These are phyloP conservation scores for Thamnophis sirtalis DNA, from an alignment of 2,113 vertebrate genomes.

Conservation along the genomic window DNA sequence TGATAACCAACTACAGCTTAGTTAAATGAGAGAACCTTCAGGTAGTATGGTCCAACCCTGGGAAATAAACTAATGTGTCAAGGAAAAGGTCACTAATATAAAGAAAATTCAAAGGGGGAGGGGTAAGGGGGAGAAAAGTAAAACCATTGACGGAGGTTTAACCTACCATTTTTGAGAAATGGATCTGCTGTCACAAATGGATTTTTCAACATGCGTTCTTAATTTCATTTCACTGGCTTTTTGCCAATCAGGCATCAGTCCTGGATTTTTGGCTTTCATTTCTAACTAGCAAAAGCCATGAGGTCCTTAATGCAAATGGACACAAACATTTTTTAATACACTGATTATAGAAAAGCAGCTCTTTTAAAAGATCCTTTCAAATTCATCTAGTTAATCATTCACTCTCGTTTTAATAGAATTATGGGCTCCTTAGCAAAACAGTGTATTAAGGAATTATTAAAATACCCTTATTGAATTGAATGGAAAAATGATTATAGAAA, in stretches of 20 bases:
- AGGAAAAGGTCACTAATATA: slow-evolving; percentile 6
- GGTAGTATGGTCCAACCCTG: slow-evolving; percentile 53
- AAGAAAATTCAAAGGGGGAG: neutral
- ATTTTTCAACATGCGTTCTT: slow-evolving; percentile 81
- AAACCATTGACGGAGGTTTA: slow-evolving; percentile 69
- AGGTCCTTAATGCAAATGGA: slow-evolving; percentile 76
- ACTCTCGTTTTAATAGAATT: slow-evolving; percentile 47
- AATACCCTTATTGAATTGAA: slow-evolving; percentile 57
- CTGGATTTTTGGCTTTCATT: slow-evolving; percentile 75
- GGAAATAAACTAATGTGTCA: slow-evolving; percentile 45
- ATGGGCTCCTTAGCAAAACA: slow-evolving; percentile 56
- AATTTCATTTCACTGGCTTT: slow-evolving; percentile 74
- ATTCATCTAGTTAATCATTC: slow-evolving; percentile 22
- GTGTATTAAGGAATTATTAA: slow-evolving; percentile 51
- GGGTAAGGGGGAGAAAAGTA: slow-evolving; percentile 23
- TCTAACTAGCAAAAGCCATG: slow-evolving; percentile 76
- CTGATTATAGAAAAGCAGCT: slow-evolving; percentile 63
- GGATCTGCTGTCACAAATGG: slow-evolving; percentile 79
- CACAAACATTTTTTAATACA: slow-evolving; percentile 54
- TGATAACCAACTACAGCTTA: neutral
- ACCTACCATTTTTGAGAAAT: slow-evolving; percentile 57
- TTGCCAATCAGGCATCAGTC: slow-evolving; percentile 73
- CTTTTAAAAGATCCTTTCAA: slow-evolving; percentile 55
- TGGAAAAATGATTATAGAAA: slow-evolving; percentile 12
- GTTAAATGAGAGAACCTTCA: slow-evolving; percentile 14